Conservation (phyloP, 1,140 invertebrate species). For the Drosophila jambulina region DNA sequence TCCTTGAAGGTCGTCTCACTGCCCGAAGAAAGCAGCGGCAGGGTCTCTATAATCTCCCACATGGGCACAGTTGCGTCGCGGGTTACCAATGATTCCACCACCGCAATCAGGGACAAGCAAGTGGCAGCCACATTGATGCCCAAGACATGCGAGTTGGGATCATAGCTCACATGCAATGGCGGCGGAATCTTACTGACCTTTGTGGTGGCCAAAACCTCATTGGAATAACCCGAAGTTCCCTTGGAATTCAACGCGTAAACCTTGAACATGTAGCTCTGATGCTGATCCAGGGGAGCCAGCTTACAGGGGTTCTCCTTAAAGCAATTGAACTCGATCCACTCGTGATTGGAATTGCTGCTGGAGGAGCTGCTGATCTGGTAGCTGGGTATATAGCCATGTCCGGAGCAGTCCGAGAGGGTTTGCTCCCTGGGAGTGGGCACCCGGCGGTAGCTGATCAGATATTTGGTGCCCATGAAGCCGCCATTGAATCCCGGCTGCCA, state of each 20-base stretch:
- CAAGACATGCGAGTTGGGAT: slow-evolving; percentile 90
- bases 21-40: slow-evolving; percentile 89
- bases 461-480: slow-evolving; percentile 92
- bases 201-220: slow-evolving; percentile 91
- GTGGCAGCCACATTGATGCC: slow-evolving; percentile 92
- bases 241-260: slow-evolving; percentile 94
- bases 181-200: slow-evolving; percentile 93
- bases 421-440: slow-evolving; percentile 87
- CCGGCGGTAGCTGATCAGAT: slow-evolving; percentile 91
- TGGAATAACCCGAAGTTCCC: slow-evolving; percentile 93
- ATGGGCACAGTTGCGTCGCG: slow-evolving; percentile 86
- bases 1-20: slow-evolving; percentile 89
- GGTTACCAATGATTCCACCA: slow-evolving; percentile 89
- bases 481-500: slow-evolving; percentile 96
- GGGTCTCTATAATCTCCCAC: slow-evolving; percentile 90
- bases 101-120: slow-evolving; percentile 90
- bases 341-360: slow-evolving; percentile 85
- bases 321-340: slow-evolving; percentile 93
- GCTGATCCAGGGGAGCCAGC: slow-evolving; percentile 92
- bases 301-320: slow-evolving; percentile 95
- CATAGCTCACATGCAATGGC: slow-evolving; percentile 92
- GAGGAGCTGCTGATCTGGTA: slow-evolving; percentile 55
- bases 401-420: slow-evolving; percentile 87
- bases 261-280: slow-evolving; percentile 93
- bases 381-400: slow-evolving; percentile 72